Conservation (phyloP, 2,797 vertebrate genomes). For the Agapornis canus region DNA sequence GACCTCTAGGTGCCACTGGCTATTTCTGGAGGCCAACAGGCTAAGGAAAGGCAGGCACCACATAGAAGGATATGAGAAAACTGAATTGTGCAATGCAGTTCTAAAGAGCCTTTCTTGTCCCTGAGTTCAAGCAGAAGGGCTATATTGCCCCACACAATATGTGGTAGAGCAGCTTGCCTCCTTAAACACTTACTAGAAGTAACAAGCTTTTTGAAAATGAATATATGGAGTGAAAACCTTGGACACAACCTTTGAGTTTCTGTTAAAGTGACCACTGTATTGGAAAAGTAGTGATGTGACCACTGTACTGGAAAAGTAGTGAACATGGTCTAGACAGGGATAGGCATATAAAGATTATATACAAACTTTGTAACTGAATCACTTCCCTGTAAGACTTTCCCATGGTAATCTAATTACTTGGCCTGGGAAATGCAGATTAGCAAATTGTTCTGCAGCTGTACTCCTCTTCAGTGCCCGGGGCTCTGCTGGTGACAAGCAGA, state of each 20-base stretch:
- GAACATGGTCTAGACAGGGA: neutral
- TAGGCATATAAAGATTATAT: neutral
- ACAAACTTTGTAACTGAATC: neutral
- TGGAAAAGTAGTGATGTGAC: neutral
- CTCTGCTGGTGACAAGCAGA: fast-evolving
- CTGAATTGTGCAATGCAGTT: neutral
- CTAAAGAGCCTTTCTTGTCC: neutral
- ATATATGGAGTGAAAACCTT: neutral
- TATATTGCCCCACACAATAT: neutral
- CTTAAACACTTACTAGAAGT: neutral
- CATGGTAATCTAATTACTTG: neutral
- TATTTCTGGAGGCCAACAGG: neutral
- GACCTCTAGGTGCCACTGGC: neutral
- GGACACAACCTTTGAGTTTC: neutral
- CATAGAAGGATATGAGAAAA: neutral
- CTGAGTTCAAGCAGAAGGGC: neutral
- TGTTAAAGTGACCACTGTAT: neutral
- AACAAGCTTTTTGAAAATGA: neutral
- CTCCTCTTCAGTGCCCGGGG: neutral
- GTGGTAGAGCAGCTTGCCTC: neutral
- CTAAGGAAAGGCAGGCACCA: fast-evolving
- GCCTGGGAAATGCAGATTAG: neutral
- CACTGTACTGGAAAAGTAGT: no score
- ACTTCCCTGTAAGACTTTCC: neutral
- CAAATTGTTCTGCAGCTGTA: neutral